Conservation (phyloP, 2,888 invertebrate genomes). For the Phragmatobia fuliginosa region DNA sequence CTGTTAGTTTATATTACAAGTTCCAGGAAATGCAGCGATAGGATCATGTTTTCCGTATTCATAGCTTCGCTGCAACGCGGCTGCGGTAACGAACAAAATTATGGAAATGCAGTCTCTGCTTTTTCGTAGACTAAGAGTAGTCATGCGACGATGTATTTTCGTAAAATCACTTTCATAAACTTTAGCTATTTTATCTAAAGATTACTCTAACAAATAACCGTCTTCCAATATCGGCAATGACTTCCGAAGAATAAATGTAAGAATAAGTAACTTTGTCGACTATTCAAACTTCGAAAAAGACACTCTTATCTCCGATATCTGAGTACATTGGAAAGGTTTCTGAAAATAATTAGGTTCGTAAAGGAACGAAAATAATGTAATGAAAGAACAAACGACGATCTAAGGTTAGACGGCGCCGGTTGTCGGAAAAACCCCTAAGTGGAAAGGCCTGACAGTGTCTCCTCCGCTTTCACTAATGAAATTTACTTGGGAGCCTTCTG, state of each 20-base stretch:
- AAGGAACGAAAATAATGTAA: constrained; percentile 47
- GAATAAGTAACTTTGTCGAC: constrained; percentile 17
- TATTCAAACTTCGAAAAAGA: constrained; percentile 30
- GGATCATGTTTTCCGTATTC: constrained; percentile 51
- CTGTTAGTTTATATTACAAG: constrained; percentile 59
- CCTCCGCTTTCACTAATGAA: constrained; percentile 64
- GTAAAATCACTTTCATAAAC: constrained; percentile 61
- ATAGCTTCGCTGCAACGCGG: constrained; percentile 34
- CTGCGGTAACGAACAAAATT: constrained; percentile 75
- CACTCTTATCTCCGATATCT: constrained; percentile 28
- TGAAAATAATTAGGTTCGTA: constrained; percentile 43
- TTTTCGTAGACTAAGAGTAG: constrained; percentile 56
- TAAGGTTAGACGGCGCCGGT: constrained; percentile 51
- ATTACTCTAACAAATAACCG: constrained; percentile 60
- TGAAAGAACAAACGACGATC: constrained; percentile 42
- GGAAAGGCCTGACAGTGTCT: constrained; percentile 63
- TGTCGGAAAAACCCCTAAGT: constrained; percentile 66
- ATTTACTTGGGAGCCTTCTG: constrained; percentile 61
- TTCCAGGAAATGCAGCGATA: constrained; percentile 62
- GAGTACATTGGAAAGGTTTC: constrained; percentile 28
- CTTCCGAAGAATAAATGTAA: constrained; percentile 44
- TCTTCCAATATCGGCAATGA: constrained; percentile 46
- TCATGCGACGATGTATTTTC: constrained; percentile 63
- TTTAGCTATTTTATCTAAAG: constrained; percentile 52
- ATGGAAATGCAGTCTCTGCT: constrained; percentile 70